Evolutionary conservation across 1,140 invertebrate species (phyloP), one percentile per base, ranked within the genome.

Genomic region (Drosophila mojavensis): DNA sequence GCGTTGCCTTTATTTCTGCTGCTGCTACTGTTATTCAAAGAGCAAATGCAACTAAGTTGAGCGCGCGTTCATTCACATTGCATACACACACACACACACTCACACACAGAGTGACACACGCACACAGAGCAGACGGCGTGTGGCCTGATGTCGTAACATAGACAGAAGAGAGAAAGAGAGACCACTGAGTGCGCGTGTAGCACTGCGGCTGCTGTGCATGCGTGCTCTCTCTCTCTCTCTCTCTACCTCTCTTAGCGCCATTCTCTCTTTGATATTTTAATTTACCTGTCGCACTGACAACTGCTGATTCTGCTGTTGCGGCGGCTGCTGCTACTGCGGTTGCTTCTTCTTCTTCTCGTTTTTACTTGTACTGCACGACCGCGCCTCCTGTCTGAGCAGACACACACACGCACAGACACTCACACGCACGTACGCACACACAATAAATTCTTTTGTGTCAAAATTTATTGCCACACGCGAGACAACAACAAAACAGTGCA

Each of bases 401-500:
- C 41, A 61, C 28, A 68, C 56, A 50, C 41, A 33, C 41, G 24
- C 41, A 36, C 17, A 24, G 24, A 15, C 43, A 39, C 17, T 64
- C 45, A 43, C 50, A 45, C 72, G 51, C 65, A 47, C 43, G 50
- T 66, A 61, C 67, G 7, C 77, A 17, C 76, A 68, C 74, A 79
- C 53, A 73, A 72, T 51, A 68, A 69, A 47, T 71, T 68, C 67
- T 77, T 71, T 81, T 61, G 45, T 77, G 64, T 63, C 67, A 77
- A 77, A 86, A 88, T 88, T 89, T 79, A 88, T 83, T 73, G 83
- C 83, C 75, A 86, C 79, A 86, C 83, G 80, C 83, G 83, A 55
- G 47, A 80, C 65, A 78, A 68, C 74, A 83, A 82, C 66, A 80
- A 82, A 51, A 68, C 56, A 79, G 64, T 82, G 69, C 67, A 50